Evolutionary conservation across 2,113 vertebrate species (phyloP).

Genomic region (Phaethon lepturus): DNA sequence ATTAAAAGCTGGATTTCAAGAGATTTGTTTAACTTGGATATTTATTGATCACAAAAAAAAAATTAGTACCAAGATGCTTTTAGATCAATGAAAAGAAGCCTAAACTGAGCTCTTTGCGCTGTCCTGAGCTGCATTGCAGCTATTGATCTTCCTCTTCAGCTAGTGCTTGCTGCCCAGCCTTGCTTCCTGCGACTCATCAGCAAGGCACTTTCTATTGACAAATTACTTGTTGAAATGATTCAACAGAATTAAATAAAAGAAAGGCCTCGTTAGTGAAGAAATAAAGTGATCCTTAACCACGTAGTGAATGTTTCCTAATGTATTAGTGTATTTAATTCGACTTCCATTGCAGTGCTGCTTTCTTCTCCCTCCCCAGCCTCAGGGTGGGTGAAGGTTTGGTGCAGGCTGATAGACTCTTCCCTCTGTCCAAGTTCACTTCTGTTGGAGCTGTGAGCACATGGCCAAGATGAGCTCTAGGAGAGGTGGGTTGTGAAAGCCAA

Average conservation of each 20-base stretch:
- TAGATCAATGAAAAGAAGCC: slow-evolving; percentile 41
- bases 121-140: slow-evolving; percentile 14
- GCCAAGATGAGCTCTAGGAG: not conserved
- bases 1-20: slow-evolving; percentile 48
- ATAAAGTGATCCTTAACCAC: not conserved
- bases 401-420: too few relatives aligned
- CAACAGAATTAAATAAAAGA: not conserved
- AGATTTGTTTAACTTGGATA: slow-evolving; percentile 48
- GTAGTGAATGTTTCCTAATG: not conserved
- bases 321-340: not conserved
- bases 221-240: not conserved
- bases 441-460: accelerated
- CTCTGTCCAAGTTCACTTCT: not conserved
- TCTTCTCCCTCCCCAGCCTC: not conserved
- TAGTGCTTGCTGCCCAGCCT: not conserved
- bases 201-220: not conserved
- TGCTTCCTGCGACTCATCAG: not conserved
- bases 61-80: slow-evolving; percentile 33
- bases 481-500: not conserved
- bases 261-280: not conserved
- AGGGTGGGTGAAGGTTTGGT: not conserved
- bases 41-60: slow-evolving; percentile 23
- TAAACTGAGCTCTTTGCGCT: slow-evolving; percentile 38
- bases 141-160: slow-evolving; percentile 28
- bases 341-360: not conserved